Evolutionary conservation across 2,888 invertebrate genomes (phyloP).

Genomic region (Meliscaeva auricollis): DNA sequence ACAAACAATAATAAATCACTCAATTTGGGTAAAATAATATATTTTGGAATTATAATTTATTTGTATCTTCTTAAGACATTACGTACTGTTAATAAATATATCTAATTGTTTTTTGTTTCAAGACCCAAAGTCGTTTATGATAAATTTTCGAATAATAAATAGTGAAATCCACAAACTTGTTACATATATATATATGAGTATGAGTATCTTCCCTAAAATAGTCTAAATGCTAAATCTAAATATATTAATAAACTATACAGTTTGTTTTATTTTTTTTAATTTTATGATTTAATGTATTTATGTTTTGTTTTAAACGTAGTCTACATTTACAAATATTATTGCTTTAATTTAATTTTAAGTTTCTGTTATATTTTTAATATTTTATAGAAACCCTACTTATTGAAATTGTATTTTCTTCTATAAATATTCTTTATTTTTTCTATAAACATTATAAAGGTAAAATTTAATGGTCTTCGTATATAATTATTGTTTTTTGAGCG

Average conservation of each 20-base stretch:
- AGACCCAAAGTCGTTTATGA: conserved; percentile 16
- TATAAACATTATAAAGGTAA: conserved; percentile 33
- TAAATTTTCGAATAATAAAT: conserved; percentile 75
- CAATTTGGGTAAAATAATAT: conserved; percentile 63
- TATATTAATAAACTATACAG: conserved; percentile 26
- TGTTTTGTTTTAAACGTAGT: not conserved
- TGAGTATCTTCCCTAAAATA: conserved; percentile 57
- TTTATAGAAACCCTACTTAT: conserved; percentile 36
- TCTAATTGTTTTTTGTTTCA: not conserved
- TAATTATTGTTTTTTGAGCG: conserved; percentile 41
- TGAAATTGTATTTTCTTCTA: conserved; percentile 19
- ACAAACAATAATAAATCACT: not conserved
- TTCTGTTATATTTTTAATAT: conserved; percentile 12
- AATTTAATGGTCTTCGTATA: conserved; percentile 35
- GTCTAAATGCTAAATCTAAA: conserved; percentile 47
- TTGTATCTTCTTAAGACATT: conserved; percentile 5
- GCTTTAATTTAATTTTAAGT: conserved; percentile 19
- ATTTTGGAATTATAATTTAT: conserved; percentile 60
- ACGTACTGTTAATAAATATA: conserved; percentile 18
- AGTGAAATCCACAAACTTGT: conserved; percentile 59
- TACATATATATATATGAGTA: conserved; percentile 31
- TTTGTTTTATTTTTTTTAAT: conserved; percentile 2
- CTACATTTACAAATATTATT: conserved; percentile 37
- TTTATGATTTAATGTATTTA: not conserved
- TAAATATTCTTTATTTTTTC: conserved; percentile 2